These are phyloP conservation scores for Plagiodera versicolora DNA, from an alignment of 2,888 invertebrate genomes.

Conservation along the genomic window DNA sequence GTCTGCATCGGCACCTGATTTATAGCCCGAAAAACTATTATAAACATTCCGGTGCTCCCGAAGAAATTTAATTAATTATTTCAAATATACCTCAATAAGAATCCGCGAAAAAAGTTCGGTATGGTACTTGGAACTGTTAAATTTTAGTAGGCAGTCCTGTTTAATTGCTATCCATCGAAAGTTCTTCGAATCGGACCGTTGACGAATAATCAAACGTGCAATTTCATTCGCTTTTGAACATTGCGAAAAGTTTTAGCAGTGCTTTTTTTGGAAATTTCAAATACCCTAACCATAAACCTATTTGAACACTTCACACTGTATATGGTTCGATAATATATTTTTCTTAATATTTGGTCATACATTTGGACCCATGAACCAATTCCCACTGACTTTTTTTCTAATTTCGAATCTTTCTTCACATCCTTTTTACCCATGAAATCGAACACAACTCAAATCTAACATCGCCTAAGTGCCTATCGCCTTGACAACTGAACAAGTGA, in stretches of 20 bases:
- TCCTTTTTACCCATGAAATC: background rate
- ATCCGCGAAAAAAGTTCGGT: slow-evolving; percentile 52
- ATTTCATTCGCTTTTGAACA: slow-evolving; percentile 22
- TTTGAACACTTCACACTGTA: no score
- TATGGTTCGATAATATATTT: no score
- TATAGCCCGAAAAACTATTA: slow-evolving; percentile 52
- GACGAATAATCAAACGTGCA: slow-evolving; percentile 41
- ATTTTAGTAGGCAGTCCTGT: slow-evolving; percentile 48
- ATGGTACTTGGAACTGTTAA: slow-evolving; percentile 55
- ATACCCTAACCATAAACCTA: no score
- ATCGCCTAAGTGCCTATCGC: background rate
- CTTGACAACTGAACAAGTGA: background rate
- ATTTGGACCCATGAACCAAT: no score
- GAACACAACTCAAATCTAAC: background rate
- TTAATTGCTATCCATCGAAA: slow-evolving; percentile 48
- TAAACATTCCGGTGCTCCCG: slow-evolving; percentile 51
- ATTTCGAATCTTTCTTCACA: background rate
- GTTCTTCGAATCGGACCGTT: slow-evolving; percentile 36
- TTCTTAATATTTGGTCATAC: no score
- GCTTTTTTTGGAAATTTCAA: no score
- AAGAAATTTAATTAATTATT: slow-evolving; percentile 59
- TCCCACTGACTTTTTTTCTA: no score
- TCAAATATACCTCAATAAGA: slow-evolving; percentile 55
- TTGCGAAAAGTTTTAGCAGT: no score
- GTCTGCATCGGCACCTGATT: slow-evolving; percentile 53